Evolutionary conservation across 23 tunicate genomes (phyloP).

Genomic region (Ciona savignyi): DNA sequence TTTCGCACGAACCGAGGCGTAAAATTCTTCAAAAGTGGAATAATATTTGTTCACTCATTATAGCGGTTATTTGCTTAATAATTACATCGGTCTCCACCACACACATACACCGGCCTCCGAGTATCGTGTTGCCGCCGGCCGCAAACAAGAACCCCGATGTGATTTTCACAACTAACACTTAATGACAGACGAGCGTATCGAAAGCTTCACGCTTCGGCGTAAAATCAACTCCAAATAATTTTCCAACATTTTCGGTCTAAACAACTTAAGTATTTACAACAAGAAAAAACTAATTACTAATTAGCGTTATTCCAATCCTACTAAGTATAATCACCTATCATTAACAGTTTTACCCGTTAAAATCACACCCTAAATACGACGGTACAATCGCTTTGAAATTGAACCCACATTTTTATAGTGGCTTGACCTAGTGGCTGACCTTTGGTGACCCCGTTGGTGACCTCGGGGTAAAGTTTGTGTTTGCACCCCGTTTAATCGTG

Average conservation of each 20-base stretch:
- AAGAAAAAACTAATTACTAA: no score
- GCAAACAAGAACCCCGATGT: background rate
- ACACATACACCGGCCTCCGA: slow-evolving; percentile 5
- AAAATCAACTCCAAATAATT: no score
- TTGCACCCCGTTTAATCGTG: background rate
- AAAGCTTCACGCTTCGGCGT: no score
- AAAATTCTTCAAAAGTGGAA: background rate
- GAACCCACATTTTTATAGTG: background rate
- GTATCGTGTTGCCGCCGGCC: slow-evolving; percentile 20
- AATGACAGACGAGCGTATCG: no score
- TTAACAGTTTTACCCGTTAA: no score
- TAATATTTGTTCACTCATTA: background rate
- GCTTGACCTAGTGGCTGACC: background rate
- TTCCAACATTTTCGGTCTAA: no score
- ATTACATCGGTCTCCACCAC: background rate
- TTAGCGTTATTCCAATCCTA: no score
- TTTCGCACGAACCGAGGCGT: background rate
- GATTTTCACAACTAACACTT: no score
- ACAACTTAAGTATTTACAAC: no score
- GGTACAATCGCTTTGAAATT: background rate
- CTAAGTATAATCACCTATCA: no score
- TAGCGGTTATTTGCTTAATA: background rate
- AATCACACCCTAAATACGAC: no score
- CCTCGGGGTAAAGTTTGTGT: background rate
- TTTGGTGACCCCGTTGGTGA: background rate